Evolutionary conservation across 2,797 vertebrate species (phyloP).

Genomic region (Mionectes olivaceus): DNA sequence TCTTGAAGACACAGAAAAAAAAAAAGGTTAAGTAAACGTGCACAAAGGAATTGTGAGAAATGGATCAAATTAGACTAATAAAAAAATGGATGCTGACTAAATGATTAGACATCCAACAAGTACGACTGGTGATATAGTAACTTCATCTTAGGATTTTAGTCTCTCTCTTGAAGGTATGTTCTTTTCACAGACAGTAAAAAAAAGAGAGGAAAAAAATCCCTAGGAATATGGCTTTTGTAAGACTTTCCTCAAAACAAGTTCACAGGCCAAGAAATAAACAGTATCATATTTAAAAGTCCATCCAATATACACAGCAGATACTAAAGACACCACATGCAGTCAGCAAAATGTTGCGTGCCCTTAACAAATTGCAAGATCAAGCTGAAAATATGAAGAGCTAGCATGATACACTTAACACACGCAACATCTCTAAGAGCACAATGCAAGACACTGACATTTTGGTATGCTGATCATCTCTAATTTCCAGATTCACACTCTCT

Average conservation of each 20-base stretch:
- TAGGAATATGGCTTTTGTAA: not conserved
- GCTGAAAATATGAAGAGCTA: not conserved
- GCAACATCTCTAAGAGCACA: not conserved
- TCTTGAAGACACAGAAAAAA: not conserved
- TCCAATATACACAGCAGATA: not conserved
- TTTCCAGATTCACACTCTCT: not conserved
- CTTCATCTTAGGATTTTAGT: not conserved
- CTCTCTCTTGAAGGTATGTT: not conserved
- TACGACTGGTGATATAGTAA: not conserved
- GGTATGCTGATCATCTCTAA: not conserved
- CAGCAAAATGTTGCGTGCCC: not conserved
- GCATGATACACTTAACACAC: not conserved
- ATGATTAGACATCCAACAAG: not conserved
- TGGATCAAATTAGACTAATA: not conserved
- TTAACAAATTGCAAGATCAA: not conserved
- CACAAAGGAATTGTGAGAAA: not conserved
- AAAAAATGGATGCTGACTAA: conserved; percentile 16
- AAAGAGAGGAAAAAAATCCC: not conserved
- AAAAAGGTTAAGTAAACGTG: not conserved
- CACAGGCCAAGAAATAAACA: not conserved
- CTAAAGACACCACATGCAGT: not conserved
- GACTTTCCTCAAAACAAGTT: not conserved
- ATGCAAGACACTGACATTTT: not conserved
- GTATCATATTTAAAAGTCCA: not conserved
- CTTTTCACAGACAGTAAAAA: not conserved